Conservation (phyloP, 2,888 invertebrate genomes). For the Andricus curvator region DNA sequence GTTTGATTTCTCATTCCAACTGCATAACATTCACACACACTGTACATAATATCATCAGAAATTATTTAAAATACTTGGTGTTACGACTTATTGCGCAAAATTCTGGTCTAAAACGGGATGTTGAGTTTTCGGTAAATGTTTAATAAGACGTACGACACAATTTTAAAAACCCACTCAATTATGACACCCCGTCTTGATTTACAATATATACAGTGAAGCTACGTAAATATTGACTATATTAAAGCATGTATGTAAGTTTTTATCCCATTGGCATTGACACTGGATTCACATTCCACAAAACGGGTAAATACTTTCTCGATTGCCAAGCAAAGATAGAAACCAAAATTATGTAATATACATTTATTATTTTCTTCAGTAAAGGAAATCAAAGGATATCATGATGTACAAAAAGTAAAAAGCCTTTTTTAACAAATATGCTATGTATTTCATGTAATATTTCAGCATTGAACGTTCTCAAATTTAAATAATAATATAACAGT, state of each 20-base stretch:
- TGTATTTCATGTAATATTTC: slow-evolving; percentile 33
- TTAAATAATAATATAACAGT: slow-evolving; percentile 61
- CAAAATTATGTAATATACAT: too few relatives aligned
- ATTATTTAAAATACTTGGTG: slow-evolving; percentile 37
- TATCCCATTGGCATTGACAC: slow-evolving; percentile 12
- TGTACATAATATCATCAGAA: slow-evolving; percentile 9
- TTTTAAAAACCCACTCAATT: not conserved
- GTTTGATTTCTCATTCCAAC: not conserved
- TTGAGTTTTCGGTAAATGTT: not conserved
- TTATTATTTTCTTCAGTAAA: slow-evolving; percentile 2
- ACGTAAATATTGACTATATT: slow-evolving; percentile 22
- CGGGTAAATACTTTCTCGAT: not conserved
- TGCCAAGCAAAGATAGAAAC: not conserved
- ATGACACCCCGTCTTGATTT: slow-evolving; percentile 26
- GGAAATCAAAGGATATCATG: slow-evolving; percentile 11
- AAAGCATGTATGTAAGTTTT: not conserved
- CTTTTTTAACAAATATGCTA: slow-evolving; percentile 34
- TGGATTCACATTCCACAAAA: not conserved
- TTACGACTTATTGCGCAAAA: slow-evolving; percentile 29
- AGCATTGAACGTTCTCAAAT: slow-evolving; percentile 32
- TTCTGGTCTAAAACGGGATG: slow-evolving; percentile 37
- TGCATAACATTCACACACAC: slow-evolving; percentile 16
- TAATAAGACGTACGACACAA: slow-evolving; percentile 22
- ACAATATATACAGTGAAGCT: slow-evolving; percentile 19
- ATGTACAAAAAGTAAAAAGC: slow-evolving; percentile 28